Evolutionary conservation across 2,797 vertebrate genomes (phyloP).

Genomic region (Microctenopoma lineatum): DNA sequence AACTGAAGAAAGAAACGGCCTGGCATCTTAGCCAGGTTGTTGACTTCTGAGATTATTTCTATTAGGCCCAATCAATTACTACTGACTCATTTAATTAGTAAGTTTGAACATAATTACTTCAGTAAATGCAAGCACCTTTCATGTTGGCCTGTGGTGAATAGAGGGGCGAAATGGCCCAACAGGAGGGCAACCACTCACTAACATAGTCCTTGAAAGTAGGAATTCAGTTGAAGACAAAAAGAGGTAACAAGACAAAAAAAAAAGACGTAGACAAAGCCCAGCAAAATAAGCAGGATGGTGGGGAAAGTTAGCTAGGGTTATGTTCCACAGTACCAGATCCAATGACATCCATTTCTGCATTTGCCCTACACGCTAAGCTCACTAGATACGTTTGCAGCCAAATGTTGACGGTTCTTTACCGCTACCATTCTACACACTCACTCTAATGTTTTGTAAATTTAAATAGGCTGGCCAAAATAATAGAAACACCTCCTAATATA

Average conservation of each 20-base stretch:
- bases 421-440: too few relatives aligned
- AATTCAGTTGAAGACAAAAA: constrained; percentile 42
- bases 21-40: constrained; percentile 41
- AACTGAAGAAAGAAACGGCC: constrained; percentile 18
- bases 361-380: neutral
- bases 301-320: neutral
- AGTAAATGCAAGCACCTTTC: constrained; percentile 68
- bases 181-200: constrained; percentile 38
- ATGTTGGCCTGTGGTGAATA: constrained; percentile 37
- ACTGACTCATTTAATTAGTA: constrained; percentile 70
- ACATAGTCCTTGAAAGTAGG: constrained; percentile 47
- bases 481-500: too few relatives aligned
- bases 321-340: constrained; percentile 13
- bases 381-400: too few relatives aligned
- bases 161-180: constrained; percentile 14
- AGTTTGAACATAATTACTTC: constrained; percentile 60
- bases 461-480: too few relatives aligned
- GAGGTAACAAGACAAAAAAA: constrained; percentile 21
- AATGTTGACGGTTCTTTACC: too few relatives aligned
- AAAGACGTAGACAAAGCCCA: constrained; percentile 20
- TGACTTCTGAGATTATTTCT: constrained; percentile 61
- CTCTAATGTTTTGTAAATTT: too few relatives aligned
- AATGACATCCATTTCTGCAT: neutral
- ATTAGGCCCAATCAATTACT: constrained; percentile 60
- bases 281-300: constrained; percentile 4